Evolutionary conservation across 2,888 invertebrate genomes (phyloP).

Genomic region (Chaitophorus viminalis): DNA sequence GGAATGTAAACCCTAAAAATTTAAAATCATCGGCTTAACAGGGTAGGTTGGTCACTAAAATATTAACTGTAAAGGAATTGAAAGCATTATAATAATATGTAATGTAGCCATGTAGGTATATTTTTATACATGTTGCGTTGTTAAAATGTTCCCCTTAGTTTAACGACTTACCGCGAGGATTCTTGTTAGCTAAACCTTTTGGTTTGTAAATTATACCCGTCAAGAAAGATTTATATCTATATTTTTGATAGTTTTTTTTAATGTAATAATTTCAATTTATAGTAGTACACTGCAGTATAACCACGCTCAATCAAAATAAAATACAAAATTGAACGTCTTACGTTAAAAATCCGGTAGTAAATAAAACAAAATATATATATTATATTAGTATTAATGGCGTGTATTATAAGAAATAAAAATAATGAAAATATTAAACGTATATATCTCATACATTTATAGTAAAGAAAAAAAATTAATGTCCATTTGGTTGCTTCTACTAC

Average conservation of each 20-base stretch:
- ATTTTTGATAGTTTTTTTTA: conserved; percentile 2
- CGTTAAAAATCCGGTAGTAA: not conserved
- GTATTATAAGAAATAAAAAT: not conserved
- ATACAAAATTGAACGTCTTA: not conserved
- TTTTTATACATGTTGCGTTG: not conserved
- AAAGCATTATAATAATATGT: not conserved
- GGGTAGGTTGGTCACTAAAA: not conserved
- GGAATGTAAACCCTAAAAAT: conserved; percentile 15
- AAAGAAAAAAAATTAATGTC: not conserved
- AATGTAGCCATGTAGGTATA: no score
- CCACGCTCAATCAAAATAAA: not conserved
- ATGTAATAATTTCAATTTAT: not conserved
- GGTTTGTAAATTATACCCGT: not conserved
- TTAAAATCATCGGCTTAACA: not conserved
- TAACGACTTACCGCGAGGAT: not conserved
- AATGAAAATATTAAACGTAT: not conserved
- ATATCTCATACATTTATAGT: not conserved
- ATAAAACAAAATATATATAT: no score
- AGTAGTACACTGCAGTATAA: not conserved
- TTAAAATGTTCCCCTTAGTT: not conserved
- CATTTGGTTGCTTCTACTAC: not conserved
- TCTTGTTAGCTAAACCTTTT: not conserved
- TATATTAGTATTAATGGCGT: not conserved
- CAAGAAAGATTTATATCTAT: conserved; percentile 26
- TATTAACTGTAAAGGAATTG: not conserved